phyloP scores from a whole-genome alignment of 1,140 invertebrate species.

The Linepithema humile region DNA sequence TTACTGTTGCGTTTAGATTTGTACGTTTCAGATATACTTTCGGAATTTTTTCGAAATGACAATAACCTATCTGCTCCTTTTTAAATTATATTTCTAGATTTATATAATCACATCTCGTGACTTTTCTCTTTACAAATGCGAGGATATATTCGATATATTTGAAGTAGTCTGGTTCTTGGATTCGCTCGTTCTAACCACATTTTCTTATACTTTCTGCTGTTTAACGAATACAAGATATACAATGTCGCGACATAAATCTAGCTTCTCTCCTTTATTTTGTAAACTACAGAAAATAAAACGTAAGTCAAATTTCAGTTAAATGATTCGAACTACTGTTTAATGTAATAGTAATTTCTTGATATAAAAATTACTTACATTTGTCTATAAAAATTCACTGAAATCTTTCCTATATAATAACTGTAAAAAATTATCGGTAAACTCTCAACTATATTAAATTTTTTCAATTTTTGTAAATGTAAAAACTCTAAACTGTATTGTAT shows the following conservation, averaged over 20 bases:
- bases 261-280: not conserved
- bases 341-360: not conserved
- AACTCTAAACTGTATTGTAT: not conserved
- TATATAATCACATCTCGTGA: no score
- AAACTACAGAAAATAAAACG: not conserved
- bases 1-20: no score
- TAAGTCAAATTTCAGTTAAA: not conserved
- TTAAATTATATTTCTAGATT: no score
- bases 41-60: no score
- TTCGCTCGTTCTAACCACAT: not conserved
- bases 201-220: not conserved
- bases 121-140: no score
- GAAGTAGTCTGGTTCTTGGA: no score
- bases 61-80: no score
- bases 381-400: not conserved
- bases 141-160: no score
- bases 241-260: not conserved
- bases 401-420: not conserved
- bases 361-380: not conserved
- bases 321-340: not conserved
- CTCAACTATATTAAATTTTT: not conserved
- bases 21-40: no score
- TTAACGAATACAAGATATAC: not conserved
- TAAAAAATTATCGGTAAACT: not conserved
- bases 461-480: not conserved